These are phyloP conservation scores for Enteromius radiatus DNA, from an alignment of 2,797 vertebrate species.

Conservation along the genomic window DNA sequence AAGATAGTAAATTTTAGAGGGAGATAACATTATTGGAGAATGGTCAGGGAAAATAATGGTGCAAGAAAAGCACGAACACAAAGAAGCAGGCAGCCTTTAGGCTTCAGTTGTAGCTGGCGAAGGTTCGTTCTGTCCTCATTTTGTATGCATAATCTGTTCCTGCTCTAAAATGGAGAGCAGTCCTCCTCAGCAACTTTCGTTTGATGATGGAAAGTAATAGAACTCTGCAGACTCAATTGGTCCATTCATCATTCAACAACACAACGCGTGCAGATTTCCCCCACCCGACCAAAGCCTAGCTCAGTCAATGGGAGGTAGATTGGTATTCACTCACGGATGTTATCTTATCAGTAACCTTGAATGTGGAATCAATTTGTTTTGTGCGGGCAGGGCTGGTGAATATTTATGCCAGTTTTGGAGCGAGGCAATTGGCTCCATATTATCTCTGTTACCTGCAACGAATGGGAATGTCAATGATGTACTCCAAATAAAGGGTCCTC, in stretches of 20 bases:
- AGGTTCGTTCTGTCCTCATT: conserved; percentile 42
- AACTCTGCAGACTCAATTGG: conserved; percentile 33
- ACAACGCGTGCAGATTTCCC: conserved; percentile 12
- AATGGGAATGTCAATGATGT: conserved; percentile 54
- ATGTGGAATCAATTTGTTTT: conserved; percentile 57
- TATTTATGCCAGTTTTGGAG: conserved; percentile 48
- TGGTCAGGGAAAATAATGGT: conserved; percentile 20
- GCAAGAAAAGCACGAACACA: conserved; percentile 23
- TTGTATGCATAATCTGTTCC: conserved; percentile 40
- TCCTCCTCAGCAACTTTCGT: conserved; percentile 35
- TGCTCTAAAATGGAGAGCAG: conserved; percentile 42
- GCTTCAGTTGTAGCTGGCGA: not conserved
- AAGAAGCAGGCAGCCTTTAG: conserved; percentile 8
- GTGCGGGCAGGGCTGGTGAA: conserved; percentile 46
- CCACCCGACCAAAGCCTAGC: conserved; percentile 15
- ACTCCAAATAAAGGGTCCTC: conserved; percentile 43
- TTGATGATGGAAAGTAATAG: conserved; percentile 41
- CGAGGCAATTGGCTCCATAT: conserved; percentile 47
- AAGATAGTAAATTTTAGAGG: conserved; percentile 3
- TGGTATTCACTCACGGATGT: conserved; percentile 49
- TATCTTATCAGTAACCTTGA: conserved; percentile 59
- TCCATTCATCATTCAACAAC: conserved; percentile 39
- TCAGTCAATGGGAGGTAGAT: conserved; percentile 48
- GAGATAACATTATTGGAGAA: conserved; percentile 25
- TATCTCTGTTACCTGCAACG: conserved; percentile 47